Percentiles rank a stretch among this genome's conserved stretches.
Evolutionary conservation across 2,113 vertebrate genomes (phyloP).

Genomic region (Pogonocichla stellata): DNA sequence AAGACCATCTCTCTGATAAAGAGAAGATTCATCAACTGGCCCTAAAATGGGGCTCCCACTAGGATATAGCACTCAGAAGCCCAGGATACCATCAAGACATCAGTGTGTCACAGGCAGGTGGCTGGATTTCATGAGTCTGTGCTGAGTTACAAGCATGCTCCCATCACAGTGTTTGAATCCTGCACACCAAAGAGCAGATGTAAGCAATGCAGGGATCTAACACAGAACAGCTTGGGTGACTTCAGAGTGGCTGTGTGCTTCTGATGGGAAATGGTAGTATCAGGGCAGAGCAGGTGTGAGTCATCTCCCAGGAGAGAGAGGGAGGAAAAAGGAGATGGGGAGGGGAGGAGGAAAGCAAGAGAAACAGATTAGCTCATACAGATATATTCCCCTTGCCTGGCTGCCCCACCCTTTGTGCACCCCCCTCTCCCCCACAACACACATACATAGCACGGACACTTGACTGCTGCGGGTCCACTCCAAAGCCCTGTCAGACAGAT

Average conservation of each 20-base stretch:
- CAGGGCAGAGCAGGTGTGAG: slow-evolving; percentile 76
- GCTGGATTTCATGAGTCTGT: slow-evolving; percentile 13
- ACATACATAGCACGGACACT: not conserved
- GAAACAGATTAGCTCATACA: slow-evolving; percentile 66
- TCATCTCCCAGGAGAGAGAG: slow-evolving; percentile 71
- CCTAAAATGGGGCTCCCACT: not conserved
- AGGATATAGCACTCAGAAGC: slow-evolving; percentile 31
- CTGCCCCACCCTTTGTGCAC: not conserved
- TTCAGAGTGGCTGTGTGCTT: slow-evolving; percentile 70
- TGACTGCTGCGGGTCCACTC: not conserved
- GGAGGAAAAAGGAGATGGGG: slow-evolving; percentile 16
- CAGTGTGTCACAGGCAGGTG: slow-evolving; percentile 8
- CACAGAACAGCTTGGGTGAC: slow-evolving; percentile 73
- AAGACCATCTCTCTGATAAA: not conserved
- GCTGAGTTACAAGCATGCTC: slow-evolving; percentile 25
- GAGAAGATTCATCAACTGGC: not conserved
- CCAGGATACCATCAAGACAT: slow-evolving; percentile 12
- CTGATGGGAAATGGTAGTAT: slow-evolving; percentile 71
- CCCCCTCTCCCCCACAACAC: not conserved
- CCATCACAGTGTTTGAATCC: slow-evolving; percentile 17
- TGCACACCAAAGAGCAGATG: slow-evolving; percentile 63
- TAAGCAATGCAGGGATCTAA: slow-evolving; percentile 71
- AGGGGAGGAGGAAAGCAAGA: slow-evolving; percentile 49
- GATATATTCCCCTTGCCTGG: slow-evolving; percentile 7
- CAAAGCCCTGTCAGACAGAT: slow-evolving; percentile 31